Base-by-base conservation (phyloP, 2,797 vertebrate species). In the Falco concolor region DNA sequence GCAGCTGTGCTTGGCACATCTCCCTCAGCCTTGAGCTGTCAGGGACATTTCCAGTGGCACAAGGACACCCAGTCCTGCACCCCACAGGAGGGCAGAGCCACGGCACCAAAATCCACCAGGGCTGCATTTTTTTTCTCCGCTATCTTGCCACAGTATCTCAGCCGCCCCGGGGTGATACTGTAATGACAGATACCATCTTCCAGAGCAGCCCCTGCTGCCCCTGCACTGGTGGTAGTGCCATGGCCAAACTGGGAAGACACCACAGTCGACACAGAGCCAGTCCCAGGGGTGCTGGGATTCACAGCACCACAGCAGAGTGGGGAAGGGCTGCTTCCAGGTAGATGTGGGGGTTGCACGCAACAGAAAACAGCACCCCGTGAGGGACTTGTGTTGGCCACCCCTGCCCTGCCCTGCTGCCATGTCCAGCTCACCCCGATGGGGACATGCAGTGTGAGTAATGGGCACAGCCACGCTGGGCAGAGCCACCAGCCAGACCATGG, bases 291-390 rank as follows among this genome's bases (percentile, higher is more conserved):
- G 44, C 20, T 28, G n/a, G 20, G 5, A 19, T 24, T 50, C 2
- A 2, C 42, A 42, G 36, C 47, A 54, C 2, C 2, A 0, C 1
- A 0, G 50, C 40, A 4, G 27, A 10, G 4, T 1, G 6, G 3
- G 12, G 2, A 5, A 9, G 3, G 3, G 15, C 49, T 59, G 28
- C n/a, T 64, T 21, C 27, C 87, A 42, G 53, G 12, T 18, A 42
- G 59, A 32, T 21, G 5, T 3, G 65, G 42, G n/a, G 10, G 42
- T 44, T 60, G 11, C 60, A 65, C 7, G 1, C 12, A 40, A 49
- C 44, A 59, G 64, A 74, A 78, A 60, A 34, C 13, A 3, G 1
- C 8, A 1, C 24, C 22, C 8, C 7, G 1, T 1, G 6, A 12
- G 49, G 36, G 10, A n/a, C 32, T 15, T 2, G 2, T 16, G 52